phyloP scores from a whole-genome alignment of 92 coral and sea anemone genomes.

The Metridium senile region DNA sequence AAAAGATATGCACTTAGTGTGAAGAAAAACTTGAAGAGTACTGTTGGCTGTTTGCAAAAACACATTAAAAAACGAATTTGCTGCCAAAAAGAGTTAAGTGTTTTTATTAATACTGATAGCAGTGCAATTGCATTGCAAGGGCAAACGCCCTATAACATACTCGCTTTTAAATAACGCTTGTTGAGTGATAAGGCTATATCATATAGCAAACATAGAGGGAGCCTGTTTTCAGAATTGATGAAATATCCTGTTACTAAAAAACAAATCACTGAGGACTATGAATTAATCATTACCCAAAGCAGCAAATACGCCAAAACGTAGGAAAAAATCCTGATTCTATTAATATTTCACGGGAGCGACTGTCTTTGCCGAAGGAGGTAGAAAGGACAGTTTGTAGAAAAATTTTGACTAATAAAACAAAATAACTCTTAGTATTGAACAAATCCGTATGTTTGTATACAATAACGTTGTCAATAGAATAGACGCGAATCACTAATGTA shows the following conservation, averaged over 20 bases:
- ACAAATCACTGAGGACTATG: constrained; percentile 15
- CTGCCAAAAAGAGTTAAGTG: background rate
- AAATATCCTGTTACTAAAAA: background rate
- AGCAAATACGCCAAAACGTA: constrained; percentile 16
- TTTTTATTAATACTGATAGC: background rate
- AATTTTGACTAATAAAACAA: background rate
- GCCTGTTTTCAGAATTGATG: background rate
- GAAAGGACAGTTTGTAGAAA: too few species aligned
- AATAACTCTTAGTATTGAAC: background rate
- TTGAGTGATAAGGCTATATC: background rate
- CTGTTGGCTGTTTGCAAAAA: too few species aligned
- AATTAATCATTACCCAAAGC: constrained; percentile 13
- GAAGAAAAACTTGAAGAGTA: background rate
- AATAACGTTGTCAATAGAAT: constrained; percentile 2
- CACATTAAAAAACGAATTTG: background rate
- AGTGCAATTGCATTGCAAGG: background rate
- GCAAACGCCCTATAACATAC: background rate
- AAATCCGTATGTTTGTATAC: background rate
- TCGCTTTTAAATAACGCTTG: background rate
- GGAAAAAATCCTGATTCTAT: constrained; percentile 4
- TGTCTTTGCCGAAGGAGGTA: too few species aligned
- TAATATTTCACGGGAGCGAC: constrained; percentile 13
- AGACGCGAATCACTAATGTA: constrained; percentile 27
- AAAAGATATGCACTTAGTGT: background rate
- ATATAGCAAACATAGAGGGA: background rate